Evolutionary conservation across 2,113 vertebrate genomes (phyloP).

Genomic region (Chlamydotis undulata): DNA sequence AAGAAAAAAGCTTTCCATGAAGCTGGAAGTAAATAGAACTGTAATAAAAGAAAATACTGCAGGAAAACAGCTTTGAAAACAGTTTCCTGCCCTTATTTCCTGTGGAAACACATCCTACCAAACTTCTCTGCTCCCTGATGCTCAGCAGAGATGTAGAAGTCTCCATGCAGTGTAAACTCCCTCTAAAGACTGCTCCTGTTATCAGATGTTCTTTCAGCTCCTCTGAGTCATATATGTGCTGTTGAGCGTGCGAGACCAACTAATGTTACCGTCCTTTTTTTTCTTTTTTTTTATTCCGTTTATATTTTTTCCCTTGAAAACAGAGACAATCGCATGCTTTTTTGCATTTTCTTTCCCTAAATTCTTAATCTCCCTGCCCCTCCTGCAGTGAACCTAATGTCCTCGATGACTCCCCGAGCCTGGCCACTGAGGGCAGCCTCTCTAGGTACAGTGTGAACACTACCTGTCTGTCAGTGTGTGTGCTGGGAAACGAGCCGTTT

Average conservation of each 20-base stretch:
- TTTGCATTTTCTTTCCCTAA: constrained; percentile 86
- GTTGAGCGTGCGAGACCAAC: constrained; percentile 70
- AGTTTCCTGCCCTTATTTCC: not conserved
- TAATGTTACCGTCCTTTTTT: constrained; percentile 74
- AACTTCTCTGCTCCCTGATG: not conserved
- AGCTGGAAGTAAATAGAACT: not conserved
- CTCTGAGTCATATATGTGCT: constrained; percentile 66
- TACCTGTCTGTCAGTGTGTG: constrained; percentile 87
- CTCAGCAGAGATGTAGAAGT: constrained; percentile 13
- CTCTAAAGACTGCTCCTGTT: constrained; percentile 46
- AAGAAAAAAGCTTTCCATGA: not conserved
- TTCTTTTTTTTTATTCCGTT: constrained; percentile 72
- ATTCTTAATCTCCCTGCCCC: constrained; percentile 90
- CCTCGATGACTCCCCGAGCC: constrained; percentile 99
- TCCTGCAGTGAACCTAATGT: constrained; percentile 99
- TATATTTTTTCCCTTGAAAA: constrained; percentile 72
- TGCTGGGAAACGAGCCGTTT: constrained; percentile 83
- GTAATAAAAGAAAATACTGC: not conserved
- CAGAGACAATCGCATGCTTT: constrained; percentile 76
- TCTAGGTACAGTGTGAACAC: constrained; percentile 98
- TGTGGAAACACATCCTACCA: not conserved
- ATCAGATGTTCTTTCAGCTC: constrained; percentile 60
- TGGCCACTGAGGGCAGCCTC: constrained; percentile 98
- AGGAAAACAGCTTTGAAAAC: not conserved
- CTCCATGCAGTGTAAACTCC: constrained; percentile 19